phyloP scores from a whole-genome alignment of 2,113 vertebrate genomes.

The Uropsilus gracilis region DNA sequence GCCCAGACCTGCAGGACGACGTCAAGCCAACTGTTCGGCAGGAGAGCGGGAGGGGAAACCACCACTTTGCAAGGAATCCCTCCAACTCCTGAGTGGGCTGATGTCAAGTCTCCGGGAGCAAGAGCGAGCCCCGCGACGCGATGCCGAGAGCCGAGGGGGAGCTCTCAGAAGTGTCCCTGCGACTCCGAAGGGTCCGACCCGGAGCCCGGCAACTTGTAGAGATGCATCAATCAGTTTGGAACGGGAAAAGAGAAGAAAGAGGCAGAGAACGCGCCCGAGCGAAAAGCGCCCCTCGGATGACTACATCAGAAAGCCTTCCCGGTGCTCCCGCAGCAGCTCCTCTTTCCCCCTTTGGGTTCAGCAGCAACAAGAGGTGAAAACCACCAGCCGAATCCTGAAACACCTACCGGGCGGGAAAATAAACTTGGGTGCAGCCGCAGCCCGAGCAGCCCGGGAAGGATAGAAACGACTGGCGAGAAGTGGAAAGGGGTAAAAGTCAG shows the following conservation, averaged over 20 bases:
- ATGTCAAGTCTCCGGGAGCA: constrained; percentile 68
- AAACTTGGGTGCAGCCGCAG: constrained; percentile 86
- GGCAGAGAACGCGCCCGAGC: not conserved
- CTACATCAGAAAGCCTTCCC: constrained; percentile 81
- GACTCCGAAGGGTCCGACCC: constrained; percentile 75
- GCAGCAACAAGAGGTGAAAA: constrained; percentile 74
- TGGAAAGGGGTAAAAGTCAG: constrained; percentile 85
- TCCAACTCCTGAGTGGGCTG: constrained; percentile 80
- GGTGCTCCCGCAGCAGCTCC: constrained; percentile 77
- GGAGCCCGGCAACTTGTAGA: constrained; percentile 86
- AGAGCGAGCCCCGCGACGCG: constrained; percentile 64
- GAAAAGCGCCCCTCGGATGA: constrained; percentile 80
- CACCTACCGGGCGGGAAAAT: constrained; percentile 81
- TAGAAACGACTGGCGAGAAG: constrained; percentile 76
- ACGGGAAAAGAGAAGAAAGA: not conserved
- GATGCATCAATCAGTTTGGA: constrained; percentile 85
- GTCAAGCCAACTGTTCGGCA: constrained; percentile 67
- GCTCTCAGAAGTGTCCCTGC: constrained; percentile 75
- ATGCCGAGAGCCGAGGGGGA: constrained; percentile 70
- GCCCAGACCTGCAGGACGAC: constrained; percentile 77
- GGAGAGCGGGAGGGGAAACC: constrained; percentile 64
- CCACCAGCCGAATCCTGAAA: constrained; percentile 64
- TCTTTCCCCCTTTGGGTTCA: constrained; percentile 69
- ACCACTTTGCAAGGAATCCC: constrained; percentile 72
- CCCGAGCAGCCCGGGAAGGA: constrained; percentile 76